phyloP scores from a whole-genome alignment of 2,797 vertebrate genomes.

The Hozukius guyotensis region DNA sequence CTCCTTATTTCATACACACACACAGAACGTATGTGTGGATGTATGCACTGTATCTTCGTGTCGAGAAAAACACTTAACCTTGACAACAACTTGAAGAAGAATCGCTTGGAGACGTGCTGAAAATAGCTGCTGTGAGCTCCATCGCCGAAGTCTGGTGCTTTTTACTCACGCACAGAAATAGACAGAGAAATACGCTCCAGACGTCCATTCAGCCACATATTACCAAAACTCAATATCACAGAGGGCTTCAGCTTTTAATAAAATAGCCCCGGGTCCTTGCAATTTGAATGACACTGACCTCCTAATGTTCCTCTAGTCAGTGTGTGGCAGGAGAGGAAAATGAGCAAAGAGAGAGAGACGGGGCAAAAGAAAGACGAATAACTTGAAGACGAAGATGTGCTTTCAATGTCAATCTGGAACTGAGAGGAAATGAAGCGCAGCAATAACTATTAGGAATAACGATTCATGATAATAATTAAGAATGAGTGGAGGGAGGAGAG shows the following conservation, averaged over 20 bases:
- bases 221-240: conserved; percentile 32
- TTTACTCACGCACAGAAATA: conserved; percentile 12
- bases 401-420: conserved; percentile 22
- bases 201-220: neutral
- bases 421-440: conserved; percentile 39
- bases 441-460: conserved; percentile 25
- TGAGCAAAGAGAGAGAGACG: neutral
- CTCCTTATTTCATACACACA: neutral
- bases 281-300: conserved; percentile 34
- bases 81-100: neutral
- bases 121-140: conserved; percentile 22
- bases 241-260: conserved; percentile 20
- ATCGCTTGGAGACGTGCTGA: conserved; percentile 3
- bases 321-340: conserved; percentile 8
- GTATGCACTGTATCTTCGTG: neutral
- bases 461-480: conserved; percentile 19
- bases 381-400: conserved; percentile 3
- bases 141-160: neutral
- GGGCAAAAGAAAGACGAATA: neutral
- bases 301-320: conserved; percentile 12
- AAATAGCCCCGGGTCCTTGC: conserved; percentile 3
- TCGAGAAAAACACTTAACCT: conserved; percentile 33
- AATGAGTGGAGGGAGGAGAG: neutral
- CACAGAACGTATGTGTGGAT: neutral
- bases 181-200: neutral